Percentiles rank a stretch among this genome's conserved stretches.
phyloP scores from a whole-genome alignment of 2,797 vertebrate species.

The Sarcoramphus papa region DNA sequence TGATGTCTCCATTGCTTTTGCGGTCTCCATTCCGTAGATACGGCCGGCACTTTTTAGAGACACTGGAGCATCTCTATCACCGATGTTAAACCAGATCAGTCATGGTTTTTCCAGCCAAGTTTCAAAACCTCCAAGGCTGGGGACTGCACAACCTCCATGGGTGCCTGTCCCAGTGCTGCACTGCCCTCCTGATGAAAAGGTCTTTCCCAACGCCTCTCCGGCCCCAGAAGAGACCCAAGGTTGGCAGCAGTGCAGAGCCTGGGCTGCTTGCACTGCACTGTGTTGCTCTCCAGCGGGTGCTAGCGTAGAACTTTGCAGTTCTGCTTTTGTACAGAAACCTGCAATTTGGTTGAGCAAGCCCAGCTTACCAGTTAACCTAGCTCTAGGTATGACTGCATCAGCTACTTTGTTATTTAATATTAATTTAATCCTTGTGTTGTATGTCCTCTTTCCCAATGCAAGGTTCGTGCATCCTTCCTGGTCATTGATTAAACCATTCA shows the following conservation, averaged over 20 bases:
- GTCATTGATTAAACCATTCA: neutral
- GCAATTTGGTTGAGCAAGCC: neutral
- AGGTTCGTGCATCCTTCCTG: neutral
- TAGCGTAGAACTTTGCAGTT: neutral
- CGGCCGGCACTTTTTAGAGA: rapidly evolving
- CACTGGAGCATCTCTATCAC: neutral
- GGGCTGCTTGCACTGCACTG: neutral
- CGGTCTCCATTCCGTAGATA: neutral
- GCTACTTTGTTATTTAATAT: neutral
- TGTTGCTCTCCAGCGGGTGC: neutral
- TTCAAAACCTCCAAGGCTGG: neutral
- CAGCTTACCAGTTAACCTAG: neutral
- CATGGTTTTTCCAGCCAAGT: neutral
- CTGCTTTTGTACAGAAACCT: neutral
- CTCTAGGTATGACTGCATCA: neutral
- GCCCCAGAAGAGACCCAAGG: neutral
- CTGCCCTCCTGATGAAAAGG: neutral
- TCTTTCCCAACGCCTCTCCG: neutral
- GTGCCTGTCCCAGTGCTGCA: neutral
- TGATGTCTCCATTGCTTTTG: neutral
- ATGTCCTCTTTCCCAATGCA: neutral
- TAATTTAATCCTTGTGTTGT: neutral
- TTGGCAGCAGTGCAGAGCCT: neutral
- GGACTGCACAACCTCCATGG: neutral
- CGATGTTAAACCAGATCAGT: neutral